These are phyloP conservation scores for Vandiemenella viatica DNA, from an alignment of 2,888 invertebrate species.

Conservation along the genomic window DNA sequence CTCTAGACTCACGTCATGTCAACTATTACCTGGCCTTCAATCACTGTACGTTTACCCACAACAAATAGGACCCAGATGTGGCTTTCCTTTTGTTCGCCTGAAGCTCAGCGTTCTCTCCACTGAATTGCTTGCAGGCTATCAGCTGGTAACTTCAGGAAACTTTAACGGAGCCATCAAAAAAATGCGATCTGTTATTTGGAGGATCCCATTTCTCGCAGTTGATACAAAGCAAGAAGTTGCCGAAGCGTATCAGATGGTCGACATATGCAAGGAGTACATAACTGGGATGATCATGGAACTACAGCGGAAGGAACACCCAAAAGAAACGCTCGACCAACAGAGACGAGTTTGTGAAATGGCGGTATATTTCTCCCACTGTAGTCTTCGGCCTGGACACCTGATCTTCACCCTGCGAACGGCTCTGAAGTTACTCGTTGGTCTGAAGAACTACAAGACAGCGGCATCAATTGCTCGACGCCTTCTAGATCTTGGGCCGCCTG, in stretches of 20 bases:
- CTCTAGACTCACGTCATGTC: background rate
- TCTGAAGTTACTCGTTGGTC: background rate
- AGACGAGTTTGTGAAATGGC: background rate
- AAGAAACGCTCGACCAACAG: background rate
- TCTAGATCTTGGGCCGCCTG: background rate
- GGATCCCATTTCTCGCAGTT: slow-evolving; percentile 77
- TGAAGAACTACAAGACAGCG: background rate
- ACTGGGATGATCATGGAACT: background rate
- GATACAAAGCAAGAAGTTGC: slow-evolving; percentile 81
- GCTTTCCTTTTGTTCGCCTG: background rate
- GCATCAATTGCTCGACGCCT: background rate
- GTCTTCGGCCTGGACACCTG: background rate
- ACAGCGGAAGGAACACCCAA: background rate
- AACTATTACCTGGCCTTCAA: background rate
- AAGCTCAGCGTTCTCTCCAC: background rate
- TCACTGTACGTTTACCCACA: background rate
- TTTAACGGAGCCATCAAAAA: background rate
- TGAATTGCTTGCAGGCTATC: background rate
- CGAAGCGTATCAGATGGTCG: slow-evolving; percentile 81
- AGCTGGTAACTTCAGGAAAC: background rate
- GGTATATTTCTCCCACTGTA: background rate
- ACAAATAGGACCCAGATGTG: background rate
- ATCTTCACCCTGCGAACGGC: background rate
- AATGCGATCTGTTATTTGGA: slow-evolving; percentile 43
- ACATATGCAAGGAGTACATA: slow-evolving; percentile 34